Base-by-base conservation (phyloP, 2,888 invertebrate genomes). In the Lepidochrysops patricia region DNA sequence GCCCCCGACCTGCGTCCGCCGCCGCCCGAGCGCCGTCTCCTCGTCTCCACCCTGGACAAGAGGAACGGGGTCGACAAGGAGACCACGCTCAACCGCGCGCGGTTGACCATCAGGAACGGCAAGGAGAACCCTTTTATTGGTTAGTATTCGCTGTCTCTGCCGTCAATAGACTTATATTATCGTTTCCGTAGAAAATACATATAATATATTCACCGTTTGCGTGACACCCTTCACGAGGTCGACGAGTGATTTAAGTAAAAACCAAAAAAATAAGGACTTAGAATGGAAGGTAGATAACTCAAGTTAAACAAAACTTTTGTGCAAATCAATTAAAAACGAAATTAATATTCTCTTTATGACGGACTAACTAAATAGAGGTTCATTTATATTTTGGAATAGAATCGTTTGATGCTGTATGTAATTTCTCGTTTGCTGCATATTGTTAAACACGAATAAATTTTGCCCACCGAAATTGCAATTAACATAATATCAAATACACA, bases 71-170 rank as follows among this genome's bases (percentile, higher is more conserved):
- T 89, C 64, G 75, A 90, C 62, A 81, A 87, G 76, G 79, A 91
- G 71, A 77, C 82, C 65, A 79, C 88, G n/a, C 67, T 87, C 29
- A 86, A 80, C 63, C 77, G 88, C 1, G 72, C 89, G 67, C 72
- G 86, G 72, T 66, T 89, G 67, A 64, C 90, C 57, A 78, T 78
- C 61, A 82, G 91, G 60, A 91, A 89, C 68, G 89, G 84, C 25
- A 89, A 87, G 65, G 89, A 89, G 43, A 88, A 89, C 68, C 88
- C 89, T 34, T 89, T 89, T 68, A 80, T 87, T 74, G 89, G 86
- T 83, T 62, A 67, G 61, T 61, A 15, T 9, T 9, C 9, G n/a
- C n/a, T n/a, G n/a, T n/a, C n/a, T n/a, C n/a, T n/a, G n/a, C n/a
- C n/a, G n/a, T n/a, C n/a, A n/a, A n/a, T n/a, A n/a, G n/a, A n/a